A percentile compares a stretch with the other conserved stretches of the same genome.
phyloP scores from a whole-genome alignment of 2,888 invertebrate genomes.

The Argyra leucocephala region DNA sequence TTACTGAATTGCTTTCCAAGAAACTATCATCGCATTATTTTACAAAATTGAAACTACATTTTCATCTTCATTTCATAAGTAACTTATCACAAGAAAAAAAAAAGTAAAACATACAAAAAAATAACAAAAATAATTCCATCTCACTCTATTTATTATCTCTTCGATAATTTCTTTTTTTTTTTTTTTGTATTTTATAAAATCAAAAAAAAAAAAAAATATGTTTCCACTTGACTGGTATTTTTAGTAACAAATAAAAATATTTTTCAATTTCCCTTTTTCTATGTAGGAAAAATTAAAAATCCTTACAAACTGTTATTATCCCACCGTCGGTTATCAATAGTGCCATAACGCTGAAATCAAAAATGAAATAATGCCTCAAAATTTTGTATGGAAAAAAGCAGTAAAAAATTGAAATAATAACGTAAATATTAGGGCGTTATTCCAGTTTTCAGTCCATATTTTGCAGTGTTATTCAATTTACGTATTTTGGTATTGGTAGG shows the following conservation, averaged over 20 bases:
- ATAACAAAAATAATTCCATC: background rate
- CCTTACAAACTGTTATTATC: no score
- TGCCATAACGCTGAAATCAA: no score
- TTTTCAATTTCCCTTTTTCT: no score
- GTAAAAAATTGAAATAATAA: no score
- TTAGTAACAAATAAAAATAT: background rate
- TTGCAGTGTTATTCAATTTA: no score
- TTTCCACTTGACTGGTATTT: background rate
- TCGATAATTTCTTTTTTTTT: background rate
- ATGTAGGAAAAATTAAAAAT: no score
- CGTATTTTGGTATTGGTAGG: no score
- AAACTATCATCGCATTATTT: background rate
- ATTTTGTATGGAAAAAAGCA: no score
- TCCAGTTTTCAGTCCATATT: no score
- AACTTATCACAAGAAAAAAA: background rate
- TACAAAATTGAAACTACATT: background rate
- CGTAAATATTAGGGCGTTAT: no score
- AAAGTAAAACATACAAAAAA: background rate
- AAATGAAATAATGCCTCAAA: no score
- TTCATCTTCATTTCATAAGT: background rate
- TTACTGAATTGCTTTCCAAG: background rate
- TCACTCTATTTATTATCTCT: constrained; percentile 3
- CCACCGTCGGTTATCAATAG: no score
- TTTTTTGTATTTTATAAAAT: background rate
- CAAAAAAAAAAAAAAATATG: background rate